Evolutionary conservation across 2,797 vertebrate species (phyloP).

Genomic region (Sternotherus odoratus): DNA sequence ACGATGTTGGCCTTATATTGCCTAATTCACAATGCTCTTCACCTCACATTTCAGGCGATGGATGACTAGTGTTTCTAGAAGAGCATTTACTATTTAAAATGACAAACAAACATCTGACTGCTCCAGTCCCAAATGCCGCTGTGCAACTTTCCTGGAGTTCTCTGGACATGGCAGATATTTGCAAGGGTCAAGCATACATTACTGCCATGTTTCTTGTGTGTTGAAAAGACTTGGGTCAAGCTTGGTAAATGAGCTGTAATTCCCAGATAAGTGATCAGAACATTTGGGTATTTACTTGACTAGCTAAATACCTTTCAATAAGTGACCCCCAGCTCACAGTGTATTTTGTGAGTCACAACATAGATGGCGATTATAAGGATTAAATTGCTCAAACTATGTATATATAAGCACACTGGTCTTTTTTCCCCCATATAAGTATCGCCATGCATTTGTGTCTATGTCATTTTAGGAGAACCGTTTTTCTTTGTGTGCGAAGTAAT

Average conservation of each 20-base stretch:
- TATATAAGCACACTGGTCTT: neutral
- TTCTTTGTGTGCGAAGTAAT: neutral
- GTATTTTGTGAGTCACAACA: rapidly evolving
- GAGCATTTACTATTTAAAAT: neutral
- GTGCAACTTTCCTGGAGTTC: rapidly evolving
- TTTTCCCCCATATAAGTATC: neutral
- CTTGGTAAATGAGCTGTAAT: neutral
- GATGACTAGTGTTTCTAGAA: neutral
- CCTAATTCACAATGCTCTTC: neutral
- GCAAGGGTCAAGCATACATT: rapidly evolving
- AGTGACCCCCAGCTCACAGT: rapidly evolving
- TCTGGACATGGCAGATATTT: neutral
- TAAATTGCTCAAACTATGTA: neutral
- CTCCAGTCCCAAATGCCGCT: neutral
- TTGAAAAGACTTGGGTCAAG: neutral
- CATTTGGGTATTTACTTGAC: neutral
- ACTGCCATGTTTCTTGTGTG: neutral
- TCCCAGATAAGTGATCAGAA: rapidly evolving
- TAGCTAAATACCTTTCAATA: neutral
- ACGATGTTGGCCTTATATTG: rapidly evolving
- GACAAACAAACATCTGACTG: neutral
- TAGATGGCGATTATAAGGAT: rapidly evolving
- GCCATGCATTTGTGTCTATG: neutral
- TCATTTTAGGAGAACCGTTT: rapidly evolving
- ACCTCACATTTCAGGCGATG: neutral